These are phyloP conservation scores for Gymnoscelis rufifasciata DNA, from an alignment of 2,888 invertebrate species.

Conservation along the genomic window DNA sequence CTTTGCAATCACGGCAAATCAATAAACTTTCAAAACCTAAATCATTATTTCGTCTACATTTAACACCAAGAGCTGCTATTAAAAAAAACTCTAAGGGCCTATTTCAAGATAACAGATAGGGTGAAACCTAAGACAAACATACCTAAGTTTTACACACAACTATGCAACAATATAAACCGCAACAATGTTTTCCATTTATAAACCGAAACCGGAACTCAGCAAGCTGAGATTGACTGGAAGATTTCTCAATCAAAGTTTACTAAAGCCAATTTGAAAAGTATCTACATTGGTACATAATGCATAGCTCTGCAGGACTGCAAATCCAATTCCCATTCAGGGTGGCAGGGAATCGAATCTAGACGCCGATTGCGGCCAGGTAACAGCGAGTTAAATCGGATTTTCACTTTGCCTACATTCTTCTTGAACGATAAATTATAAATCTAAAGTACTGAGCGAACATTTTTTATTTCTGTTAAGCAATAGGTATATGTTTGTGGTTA, in stretches of 20 bases:
- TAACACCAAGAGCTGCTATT: too few species aligned
- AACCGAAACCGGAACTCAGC: neutral
- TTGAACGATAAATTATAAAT: constrained; percentile 29
- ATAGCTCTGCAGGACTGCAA: constrained; percentile 62
- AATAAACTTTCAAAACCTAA: too few species aligned
- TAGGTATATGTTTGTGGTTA: too few species aligned
- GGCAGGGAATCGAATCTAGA: constrained; percentile 62
- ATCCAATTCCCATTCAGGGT: constrained; percentile 67
- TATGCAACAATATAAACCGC: neutral
- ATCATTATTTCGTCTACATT: too few species aligned
- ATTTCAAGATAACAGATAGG: too few species aligned
- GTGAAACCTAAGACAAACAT: too few species aligned
- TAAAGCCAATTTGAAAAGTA: constrained; percentile 51
- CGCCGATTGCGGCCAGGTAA: constrained; percentile 67
- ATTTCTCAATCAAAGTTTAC: constrained; percentile 5
- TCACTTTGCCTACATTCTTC: constrained; percentile 41
- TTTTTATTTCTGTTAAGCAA: neutral
- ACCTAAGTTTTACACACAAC: too few species aligned
- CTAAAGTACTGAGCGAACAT: neutral
- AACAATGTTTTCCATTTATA: neutral
- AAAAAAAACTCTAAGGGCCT: too few species aligned
- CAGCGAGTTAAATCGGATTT: constrained; percentile 65
- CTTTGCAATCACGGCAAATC: too few species aligned
- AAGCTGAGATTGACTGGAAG: constrained; percentile 1
- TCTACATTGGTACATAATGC: constrained; percentile 53